Evolutionary conservation across 37 sponge, comb jelly and placozoan species (phyloP).

Genomic region (Halichondria panicea): DNA sequence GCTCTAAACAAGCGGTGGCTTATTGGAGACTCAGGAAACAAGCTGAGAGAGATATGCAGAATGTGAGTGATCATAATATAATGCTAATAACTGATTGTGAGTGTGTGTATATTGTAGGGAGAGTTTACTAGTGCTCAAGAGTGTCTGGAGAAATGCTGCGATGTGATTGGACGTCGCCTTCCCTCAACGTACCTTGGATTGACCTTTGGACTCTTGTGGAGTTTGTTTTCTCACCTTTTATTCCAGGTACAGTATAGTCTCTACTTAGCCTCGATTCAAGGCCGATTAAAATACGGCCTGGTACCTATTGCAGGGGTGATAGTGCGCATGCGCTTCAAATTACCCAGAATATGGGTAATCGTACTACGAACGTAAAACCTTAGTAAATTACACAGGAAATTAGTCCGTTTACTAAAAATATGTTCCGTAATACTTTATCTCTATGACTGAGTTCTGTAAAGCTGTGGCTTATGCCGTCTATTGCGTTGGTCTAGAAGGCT

Average conservation of each 20-base stretch:
- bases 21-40: constrained; percentile 66
- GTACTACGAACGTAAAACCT: too few relatives aligned
- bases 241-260: constrained; percentile 52
- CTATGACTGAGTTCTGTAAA: too few relatives aligned
- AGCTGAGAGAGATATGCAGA: constrained; percentile 55
- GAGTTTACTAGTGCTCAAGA: constrained; percentile 32
- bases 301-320: too few relatives aligned
- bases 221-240: constrained; percentile 35
- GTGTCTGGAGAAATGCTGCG: constrained; percentile 44
- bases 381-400: too few relatives aligned
- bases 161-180: constrained; percentile 45
- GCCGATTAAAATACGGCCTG: too few relatives aligned
- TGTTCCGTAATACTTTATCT: too few relatives aligned
- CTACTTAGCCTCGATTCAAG: too few relatives aligned
- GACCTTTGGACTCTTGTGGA: constrained; percentile 54
- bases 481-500: too few relatives aligned
- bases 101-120: constrained; percentile 28
- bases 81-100: not conserved
- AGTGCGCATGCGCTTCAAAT: too few relatives aligned
- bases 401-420: too few relatives aligned
- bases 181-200: constrained; percentile 45
- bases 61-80: constrained; percentile 16
- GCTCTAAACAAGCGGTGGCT: constrained; percentile 25
- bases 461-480: too few relatives aligned
- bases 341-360: too few relatives aligned